phyloP scores from a whole-genome alignment of 2,888 invertebrate species.

The Abrostola triplasia region DNA sequence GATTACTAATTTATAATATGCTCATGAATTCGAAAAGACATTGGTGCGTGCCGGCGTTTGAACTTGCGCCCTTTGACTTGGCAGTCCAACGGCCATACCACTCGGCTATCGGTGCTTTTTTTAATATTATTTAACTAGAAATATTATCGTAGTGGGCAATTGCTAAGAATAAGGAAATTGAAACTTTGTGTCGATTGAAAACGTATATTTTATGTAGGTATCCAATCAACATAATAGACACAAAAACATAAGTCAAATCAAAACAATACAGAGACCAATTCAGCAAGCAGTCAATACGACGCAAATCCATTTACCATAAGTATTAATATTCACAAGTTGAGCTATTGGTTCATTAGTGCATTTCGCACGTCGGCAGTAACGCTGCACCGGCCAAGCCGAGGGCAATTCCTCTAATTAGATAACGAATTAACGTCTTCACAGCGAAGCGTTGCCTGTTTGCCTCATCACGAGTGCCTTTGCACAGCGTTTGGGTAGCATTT shows the following conservation, averaged over 20 bases:
- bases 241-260: neutral
- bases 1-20: too few species aligned
- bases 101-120: too few species aligned
- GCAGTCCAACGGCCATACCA: too few species aligned
- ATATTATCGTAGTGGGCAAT: too few species aligned
- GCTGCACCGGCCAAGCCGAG: slow-evolving; percentile 53
- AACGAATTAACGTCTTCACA: slow-evolving; percentile 84
- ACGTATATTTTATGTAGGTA: too few species aligned
- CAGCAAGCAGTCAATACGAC: slow-evolving; percentile 13
- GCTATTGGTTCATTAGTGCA: slow-evolving; percentile 70
- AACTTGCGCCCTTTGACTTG: too few species aligned
- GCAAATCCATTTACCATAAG: slow-evolving; percentile 39
- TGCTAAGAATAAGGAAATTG: too few species aligned
- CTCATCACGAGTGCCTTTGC: slow-evolving; percentile 73
- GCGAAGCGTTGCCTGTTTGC: slow-evolving; percentile 72
- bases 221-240: neutral
- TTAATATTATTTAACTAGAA: too few species aligned
- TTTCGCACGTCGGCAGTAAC: slow-evolving; percentile 54
- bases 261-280: slow-evolving; percentile 26
- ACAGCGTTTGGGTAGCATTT: slow-evolving; percentile 70
- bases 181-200: neutral
- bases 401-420: slow-evolving; percentile 79
- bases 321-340: slow-evolving; percentile 53
- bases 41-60: too few species aligned
- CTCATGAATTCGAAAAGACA: too few species aligned